phyloP scores from a whole-genome alignment of 2,113 vertebrate genomes.

The Anguilla japonica region DNA sequence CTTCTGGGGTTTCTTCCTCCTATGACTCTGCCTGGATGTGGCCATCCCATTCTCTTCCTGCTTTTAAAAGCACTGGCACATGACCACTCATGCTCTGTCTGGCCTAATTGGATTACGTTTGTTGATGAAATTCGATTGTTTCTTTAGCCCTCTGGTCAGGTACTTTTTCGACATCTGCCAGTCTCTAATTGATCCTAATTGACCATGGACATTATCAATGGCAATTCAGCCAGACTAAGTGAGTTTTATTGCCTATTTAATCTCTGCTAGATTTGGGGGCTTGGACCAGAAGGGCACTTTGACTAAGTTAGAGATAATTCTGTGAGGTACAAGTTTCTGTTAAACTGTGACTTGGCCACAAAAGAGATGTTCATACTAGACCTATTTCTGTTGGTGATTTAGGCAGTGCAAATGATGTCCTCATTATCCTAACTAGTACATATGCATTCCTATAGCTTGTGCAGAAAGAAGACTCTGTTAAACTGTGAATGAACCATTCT shows the following conservation, averaged over 20 bases:
- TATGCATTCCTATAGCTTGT: neutral
- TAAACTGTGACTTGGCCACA: slow-evolving; percentile 15
- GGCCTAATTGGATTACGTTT: slow-evolving; percentile 84
- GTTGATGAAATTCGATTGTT: slow-evolving; percentile 83
- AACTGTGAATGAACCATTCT: neutral
- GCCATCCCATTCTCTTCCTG: slow-evolving; percentile 15
- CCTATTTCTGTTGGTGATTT: neutral
- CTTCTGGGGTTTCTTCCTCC: slow-evolving; percentile 39
- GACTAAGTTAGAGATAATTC: slow-evolving; percentile 17
- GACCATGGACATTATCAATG: slow-evolving; percentile 78
- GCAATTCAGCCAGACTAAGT: slow-evolving; percentile 64
- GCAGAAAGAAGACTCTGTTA: neutral
- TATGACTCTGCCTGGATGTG: slow-evolving; percentile 30
- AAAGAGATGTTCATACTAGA: neutral
- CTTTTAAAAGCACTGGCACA: slow-evolving; percentile 67
- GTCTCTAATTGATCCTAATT: slow-evolving; percentile 80
- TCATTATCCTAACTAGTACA: neutral
- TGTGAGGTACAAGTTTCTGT: slow-evolving; percentile 8
- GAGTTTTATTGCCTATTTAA: slow-evolving; percentile 47
- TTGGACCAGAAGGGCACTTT: neutral
- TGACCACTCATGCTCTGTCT: slow-evolving; percentile 51
- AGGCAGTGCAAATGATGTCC: neutral
- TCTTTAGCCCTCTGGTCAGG: slow-evolving; percentile 73
- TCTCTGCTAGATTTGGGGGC: slow-evolving; percentile 36
- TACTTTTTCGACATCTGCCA: slow-evolving; percentile 67